Evolutionary conservation across 2,113 vertebrate species (phyloP), one percentile per base, ranked within the genome.

Genomic region (Cynocephalus volans): DNA sequence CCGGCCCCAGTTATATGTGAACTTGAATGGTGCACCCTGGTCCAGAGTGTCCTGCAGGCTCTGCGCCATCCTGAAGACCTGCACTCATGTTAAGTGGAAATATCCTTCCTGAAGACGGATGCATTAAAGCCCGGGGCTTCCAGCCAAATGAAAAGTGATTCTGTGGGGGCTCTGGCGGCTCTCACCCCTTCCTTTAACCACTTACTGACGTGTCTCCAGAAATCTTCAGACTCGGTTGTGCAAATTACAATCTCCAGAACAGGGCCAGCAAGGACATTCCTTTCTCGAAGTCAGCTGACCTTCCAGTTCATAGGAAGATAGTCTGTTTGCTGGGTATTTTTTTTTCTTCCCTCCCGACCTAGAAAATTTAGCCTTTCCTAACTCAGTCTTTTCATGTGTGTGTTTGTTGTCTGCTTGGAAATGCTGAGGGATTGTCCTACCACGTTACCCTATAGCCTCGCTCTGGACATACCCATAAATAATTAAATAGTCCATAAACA

Each of bases 401-500:
- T 90, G 76, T 86, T 85, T 95, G 45, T 92, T 95, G 91, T 97
- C 93, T 97, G 31, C 81, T 88, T 96, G 76, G 89, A 76, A 87
- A 64, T 36, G 76, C 45, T 2, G 48, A 96, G 83, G 69, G 33
- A 67, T 93, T 93, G 36, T 73, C 76, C 60, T 62, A 56, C 50
- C 52, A 3, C 72, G 28, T 93, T 93, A 95, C 83, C 85, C 60
- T 73, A 88, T 8, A 36, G 36, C 26, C 60, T 77, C 41, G 26
- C 79, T 83, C 69, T 90, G 88, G 65, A 73, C 50, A 80, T 41
- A 52, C 36, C 28, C 76, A 72, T 84, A 97, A 93, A 90, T 94
- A 93, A 92, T 69, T 69, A 86, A 87, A 75, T 50, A 17, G 9
- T n/a, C 58, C 80, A 77, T 75, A 97, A 93, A 93, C 76, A 90